Evolutionary conservation across 2,113 vertebrate species (phyloP).

Genomic region (Sclerurus mexicanus): DNA sequence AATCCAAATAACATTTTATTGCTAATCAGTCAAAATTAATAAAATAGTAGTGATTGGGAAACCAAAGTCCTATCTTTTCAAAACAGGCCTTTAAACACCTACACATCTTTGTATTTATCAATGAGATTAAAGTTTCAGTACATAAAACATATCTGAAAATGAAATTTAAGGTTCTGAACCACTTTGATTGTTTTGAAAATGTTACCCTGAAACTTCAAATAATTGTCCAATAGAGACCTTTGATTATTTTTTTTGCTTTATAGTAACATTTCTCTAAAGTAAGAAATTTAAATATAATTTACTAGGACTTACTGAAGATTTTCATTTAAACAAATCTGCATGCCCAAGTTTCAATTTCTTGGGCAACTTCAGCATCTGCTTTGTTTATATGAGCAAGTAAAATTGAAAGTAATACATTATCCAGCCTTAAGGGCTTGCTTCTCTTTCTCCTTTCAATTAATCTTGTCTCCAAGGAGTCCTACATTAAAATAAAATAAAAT

Average conservation of each 20-base stretch:
- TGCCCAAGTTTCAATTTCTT: constrained; percentile 12
- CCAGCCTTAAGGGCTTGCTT: constrained; percentile 21
- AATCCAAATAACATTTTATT: not conserved
- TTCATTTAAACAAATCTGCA: not conserved
- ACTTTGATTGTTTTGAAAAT: not conserved
- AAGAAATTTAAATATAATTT: not conserved
- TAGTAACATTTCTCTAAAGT: not conserved
- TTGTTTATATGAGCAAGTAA: constrained; percentile 27
- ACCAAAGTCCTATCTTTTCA: not conserved
- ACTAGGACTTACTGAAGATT: not conserved
- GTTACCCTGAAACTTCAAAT: not conserved
- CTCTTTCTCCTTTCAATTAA: constrained; percentile 54
- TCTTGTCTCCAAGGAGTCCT: constrained; percentile 39
- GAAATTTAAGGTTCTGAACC: not conserved
- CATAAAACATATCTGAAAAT: not conserved
- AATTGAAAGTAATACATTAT: constrained; percentile 64
- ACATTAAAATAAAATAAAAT: constrained; percentile 57
- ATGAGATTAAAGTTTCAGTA: not conserved
- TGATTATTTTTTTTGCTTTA: not conserved
- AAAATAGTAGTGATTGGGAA: not conserved
- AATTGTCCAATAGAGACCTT: not conserved
- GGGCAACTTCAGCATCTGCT: not conserved
- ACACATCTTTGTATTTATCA: not conserved
- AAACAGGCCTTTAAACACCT: not conserved
- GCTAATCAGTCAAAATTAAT: not conserved